Percentiles rank a stretch among this genome's conserved stretches.
Evolutionary conservation across 1,140 invertebrate species (phyloP).

Genomic region (Metopolophium dirhodum): DNA sequence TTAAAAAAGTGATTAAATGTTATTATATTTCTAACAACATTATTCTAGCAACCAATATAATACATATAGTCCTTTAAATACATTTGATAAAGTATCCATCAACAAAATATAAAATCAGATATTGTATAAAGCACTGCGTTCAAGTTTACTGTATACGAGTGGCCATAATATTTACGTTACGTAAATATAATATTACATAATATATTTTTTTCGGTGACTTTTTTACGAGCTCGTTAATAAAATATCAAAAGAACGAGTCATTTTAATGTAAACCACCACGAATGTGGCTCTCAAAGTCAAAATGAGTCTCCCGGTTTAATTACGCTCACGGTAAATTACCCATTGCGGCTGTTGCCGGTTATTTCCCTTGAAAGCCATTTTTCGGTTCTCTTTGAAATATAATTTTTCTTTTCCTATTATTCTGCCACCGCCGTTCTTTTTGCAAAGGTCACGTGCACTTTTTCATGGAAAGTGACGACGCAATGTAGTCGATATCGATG

Average conservation of each 20-base stretch:
- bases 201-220: background rate
- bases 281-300: slow-evolving; percentile 5
- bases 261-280: slow-evolving; percentile 12
- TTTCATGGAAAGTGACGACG: too few species aligned
- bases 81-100: background rate
- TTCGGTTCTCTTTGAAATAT: slow-evolving; percentile 13
- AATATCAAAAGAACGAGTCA: slow-evolving; percentile 39
- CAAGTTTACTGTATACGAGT: background rate
- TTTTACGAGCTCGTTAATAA: slow-evolving; percentile 1
- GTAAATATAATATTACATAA: slow-evolving; percentile 2
- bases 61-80: background rate
- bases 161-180: background rate
- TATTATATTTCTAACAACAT: background rate
- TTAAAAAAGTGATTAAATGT: background rate
- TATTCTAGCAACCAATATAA: background rate
- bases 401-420: slow-evolving; percentile 18
- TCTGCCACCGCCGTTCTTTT: background rate
- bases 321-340: slow-evolving; percentile 42
- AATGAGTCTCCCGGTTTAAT: slow-evolving; percentile 22
- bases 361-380: background rate
- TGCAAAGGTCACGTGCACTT: background rate
- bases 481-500: too few species aligned
- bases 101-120: background rate
- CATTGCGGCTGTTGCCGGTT: background rate
- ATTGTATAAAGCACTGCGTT: background rate